These are phyloP conservation scores for Macrosoma leucophasiata DNA, from an alignment of 2,888 invertebrate genomes.

Conservation along the genomic window DNA sequence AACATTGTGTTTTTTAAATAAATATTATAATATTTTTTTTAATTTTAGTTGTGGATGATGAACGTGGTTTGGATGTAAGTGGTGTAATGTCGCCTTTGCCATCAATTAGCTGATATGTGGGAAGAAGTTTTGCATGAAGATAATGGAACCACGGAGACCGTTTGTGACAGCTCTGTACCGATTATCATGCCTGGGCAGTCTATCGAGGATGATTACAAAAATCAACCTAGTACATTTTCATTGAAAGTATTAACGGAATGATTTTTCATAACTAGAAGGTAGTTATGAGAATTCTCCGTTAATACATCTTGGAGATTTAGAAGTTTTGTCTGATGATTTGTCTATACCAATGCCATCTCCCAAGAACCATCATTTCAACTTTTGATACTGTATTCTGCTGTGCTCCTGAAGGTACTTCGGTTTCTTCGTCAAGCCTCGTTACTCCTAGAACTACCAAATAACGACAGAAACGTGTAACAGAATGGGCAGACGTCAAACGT, in stretches of 20 bases:
- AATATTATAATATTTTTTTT: neutral
- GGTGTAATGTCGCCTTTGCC: no score
- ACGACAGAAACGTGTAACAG: conserved; percentile 11
- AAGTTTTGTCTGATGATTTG: no score
- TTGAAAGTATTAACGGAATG: neutral
- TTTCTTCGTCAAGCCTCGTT: neutral
- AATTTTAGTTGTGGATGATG: neutral
- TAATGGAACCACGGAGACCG: neutral
- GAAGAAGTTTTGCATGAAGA: neutral
- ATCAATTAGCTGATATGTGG: neutral
- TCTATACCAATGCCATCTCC: neutral
- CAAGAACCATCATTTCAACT: neutral
- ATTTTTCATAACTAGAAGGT: neutral
- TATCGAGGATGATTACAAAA: neutral
- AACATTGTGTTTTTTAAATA: neutral
- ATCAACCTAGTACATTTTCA: neutral
- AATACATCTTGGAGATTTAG: neutral
- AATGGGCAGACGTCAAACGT: conserved; percentile 21
- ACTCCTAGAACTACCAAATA: conserved; percentile 1
- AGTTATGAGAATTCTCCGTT: neutral
- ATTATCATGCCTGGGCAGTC: neutral
- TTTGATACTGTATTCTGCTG: neutral
- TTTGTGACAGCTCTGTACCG: neutral
- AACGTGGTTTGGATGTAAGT: neutral
- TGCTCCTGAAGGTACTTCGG: neutral